Conservation (phyloP, 2,888 invertebrate genomes). For the Microplitis manilae region DNA sequence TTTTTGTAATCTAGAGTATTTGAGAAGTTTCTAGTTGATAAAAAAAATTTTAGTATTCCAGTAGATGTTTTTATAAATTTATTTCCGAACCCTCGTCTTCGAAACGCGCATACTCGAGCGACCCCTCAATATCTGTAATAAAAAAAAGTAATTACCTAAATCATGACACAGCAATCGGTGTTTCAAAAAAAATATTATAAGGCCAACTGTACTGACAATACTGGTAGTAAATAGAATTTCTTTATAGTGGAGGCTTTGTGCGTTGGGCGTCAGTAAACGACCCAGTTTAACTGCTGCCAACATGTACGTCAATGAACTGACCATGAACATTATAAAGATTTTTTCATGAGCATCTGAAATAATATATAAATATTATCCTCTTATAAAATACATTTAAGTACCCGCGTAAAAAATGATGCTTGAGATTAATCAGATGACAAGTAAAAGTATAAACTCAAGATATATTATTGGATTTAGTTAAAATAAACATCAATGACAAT, state of each 20-base stretch:
- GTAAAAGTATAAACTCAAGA: not conserved
- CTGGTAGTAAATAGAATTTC: slow-evolving; percentile 84
- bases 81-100: too few species aligned
- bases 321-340: slow-evolving; percentile 92
- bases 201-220: slow-evolving; percentile 84
- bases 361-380: slow-evolving; percentile 26
- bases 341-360: slow-evolving; percentile 89
- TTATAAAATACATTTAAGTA: slow-evolving; percentile 8
- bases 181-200: slow-evolving; percentile 89
- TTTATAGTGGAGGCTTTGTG: slow-evolving; percentile 75
- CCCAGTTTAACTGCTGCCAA: slow-evolving; percentile 79
- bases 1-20: too few species aligned
- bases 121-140: not conserved
- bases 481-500: slow-evolving; percentile 29
- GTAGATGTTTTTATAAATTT: too few species aligned
- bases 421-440: too few species aligned
- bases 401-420: not conserved
- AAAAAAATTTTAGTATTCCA: too few species aligned
- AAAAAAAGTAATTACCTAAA: slow-evolving; percentile 79
- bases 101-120: too few species aligned
- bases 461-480: slow-evolving; percentile 26
- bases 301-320: slow-evolving; percentile 89
- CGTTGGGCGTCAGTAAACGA: slow-evolving; percentile 69
- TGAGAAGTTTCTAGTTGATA: too few species aligned
- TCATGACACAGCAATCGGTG: slow-evolving; percentile 92